These are phyloP conservation scores for Siderastrea siderea DNA, from an alignment of 92 coral and sea anemone species.

Conservation along the genomic window DNA sequence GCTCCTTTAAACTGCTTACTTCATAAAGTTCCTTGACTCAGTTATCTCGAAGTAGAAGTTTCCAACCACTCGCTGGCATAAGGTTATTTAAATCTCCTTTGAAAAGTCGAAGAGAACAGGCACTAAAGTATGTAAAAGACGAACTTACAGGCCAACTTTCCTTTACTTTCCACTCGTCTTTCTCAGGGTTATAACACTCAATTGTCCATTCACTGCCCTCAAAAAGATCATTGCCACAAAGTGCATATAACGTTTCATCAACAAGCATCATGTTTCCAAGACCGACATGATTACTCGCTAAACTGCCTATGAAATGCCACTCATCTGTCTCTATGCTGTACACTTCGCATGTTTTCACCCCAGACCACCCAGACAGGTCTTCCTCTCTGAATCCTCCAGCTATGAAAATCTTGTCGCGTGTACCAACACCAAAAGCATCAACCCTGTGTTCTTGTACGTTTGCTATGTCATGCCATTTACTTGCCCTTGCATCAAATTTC, in stretches of 20 bases:
- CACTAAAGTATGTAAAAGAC: no score
- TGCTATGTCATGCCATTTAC: background rate
- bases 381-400: background rate
- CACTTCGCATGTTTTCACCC: background rate
- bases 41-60: no score
- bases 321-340: background rate
- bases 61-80: no score
- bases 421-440: background rate
- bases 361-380: no score
- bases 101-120: background rate
- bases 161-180: background rate
- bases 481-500: background rate
- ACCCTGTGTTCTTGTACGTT: background rate
- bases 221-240: background rate
- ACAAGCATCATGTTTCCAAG: background rate
- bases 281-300: background rate
- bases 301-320: constrained; percentile 1
- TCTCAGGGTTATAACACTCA: background rate
- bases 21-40: no score
- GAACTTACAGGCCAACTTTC: background rate
- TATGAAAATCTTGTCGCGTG: constrained; percentile 3
- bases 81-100: background rate
- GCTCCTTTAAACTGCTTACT: no score
- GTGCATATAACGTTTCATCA: background rate
- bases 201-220: background rate